Conservation (phyloP, 1,140 invertebrate genomes). For the Ditylenchus dipsaci region DNA sequence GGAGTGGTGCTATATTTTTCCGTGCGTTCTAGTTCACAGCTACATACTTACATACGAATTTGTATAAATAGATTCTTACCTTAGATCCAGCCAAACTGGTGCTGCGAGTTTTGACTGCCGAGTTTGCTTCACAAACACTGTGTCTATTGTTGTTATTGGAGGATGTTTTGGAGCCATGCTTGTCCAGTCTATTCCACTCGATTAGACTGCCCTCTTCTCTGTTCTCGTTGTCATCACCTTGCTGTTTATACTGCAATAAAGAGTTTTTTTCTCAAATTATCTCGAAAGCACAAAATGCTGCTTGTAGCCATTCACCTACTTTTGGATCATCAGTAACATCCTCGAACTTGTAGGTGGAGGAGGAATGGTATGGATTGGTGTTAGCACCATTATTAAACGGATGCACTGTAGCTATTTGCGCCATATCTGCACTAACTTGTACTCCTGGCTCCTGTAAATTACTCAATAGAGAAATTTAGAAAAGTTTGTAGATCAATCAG, state of each 20-base stretch:
- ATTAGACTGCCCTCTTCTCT: conserved; percentile 40
- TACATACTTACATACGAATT: no score
- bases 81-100: background rate
- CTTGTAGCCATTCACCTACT: no score
- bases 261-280: no score
- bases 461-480: no score
- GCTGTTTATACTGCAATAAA: conserved; percentile 41
- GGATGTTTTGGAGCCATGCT: background rate
- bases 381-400: conserved; percentile 33
- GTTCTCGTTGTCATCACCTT: conserved; percentile 20
- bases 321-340: conserved; percentile 56
- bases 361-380: background rate
- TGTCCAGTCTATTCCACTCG: conserved; percentile 44
- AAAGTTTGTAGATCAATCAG: no score
- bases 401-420: conserved; percentile 50
- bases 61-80: no score
- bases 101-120: background rate
- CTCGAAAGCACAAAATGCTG: no score
- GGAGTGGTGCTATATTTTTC: no score
- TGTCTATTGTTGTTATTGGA: background rate
- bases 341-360: conserved; percentile 38
- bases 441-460: background rate
- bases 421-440: conserved; percentile 23
- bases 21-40: no score
- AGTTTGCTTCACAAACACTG: background rate